phyloP scores from a whole-genome alignment of 2,888 invertebrate genomes.

The Meteorus colon region DNA sequence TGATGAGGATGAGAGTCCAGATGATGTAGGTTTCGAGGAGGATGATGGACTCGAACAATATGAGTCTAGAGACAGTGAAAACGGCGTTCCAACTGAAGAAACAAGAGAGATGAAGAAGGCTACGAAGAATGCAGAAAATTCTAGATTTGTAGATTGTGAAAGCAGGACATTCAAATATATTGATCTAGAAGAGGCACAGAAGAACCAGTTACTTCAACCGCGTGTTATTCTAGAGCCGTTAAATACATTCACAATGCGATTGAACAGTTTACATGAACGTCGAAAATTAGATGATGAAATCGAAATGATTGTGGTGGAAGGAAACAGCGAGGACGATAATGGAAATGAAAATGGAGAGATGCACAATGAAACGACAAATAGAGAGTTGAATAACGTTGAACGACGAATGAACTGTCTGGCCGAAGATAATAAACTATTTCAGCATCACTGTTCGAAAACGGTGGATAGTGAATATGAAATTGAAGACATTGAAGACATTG shows the following conservation, averaged over 20 bases:
- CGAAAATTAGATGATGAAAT: constrained; percentile 43
- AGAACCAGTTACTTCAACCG: constrained; percentile 67
- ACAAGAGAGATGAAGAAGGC: constrained; percentile 52
- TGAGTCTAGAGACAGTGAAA: constrained; percentile 49
- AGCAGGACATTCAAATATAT: constrained; percentile 43
- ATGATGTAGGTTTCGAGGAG: constrained; percentile 41
- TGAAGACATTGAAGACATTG: constrained; percentile 72
- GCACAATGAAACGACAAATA: constrained; percentile 46
- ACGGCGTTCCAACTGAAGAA: constrained; percentile 42
- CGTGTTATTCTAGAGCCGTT: constrained; percentile 69
- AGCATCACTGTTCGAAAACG: background rate
- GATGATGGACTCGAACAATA: constrained; percentile 46
- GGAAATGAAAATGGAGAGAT: constrained; percentile 49
- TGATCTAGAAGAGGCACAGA: constrained; percentile 61
- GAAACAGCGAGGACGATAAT: constrained; percentile 52
- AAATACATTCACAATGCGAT: constrained; percentile 58
- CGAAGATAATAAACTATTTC: constrained; percentile 13
- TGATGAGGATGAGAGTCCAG: constrained; percentile 49
- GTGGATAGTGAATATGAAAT: constrained; percentile 38
- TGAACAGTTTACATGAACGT: constrained; percentile 25
- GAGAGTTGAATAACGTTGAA: constrained; percentile 49
- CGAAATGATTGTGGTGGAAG: constrained; percentile 55
- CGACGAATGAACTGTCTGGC: constrained; percentile 35
- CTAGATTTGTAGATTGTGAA: constrained; percentile 5
- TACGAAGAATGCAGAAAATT: constrained; percentile 42